Conservation (phyloP, 2,888 invertebrate genomes). For the Pristionchus entomophagus region DNA sequence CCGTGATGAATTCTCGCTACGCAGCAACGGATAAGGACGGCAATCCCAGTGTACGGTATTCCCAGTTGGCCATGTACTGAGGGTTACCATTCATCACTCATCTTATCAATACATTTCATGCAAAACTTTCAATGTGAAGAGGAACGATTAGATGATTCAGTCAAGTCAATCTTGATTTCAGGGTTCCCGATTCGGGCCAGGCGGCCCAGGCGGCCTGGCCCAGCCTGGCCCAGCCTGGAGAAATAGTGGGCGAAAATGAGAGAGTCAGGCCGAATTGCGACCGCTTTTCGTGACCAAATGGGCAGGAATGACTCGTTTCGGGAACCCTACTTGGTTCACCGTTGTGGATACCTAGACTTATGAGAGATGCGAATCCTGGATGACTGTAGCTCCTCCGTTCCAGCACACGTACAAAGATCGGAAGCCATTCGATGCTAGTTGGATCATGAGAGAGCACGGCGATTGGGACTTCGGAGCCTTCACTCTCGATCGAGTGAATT, state of each 20-base stretch:
- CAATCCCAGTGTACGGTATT: not conserved
- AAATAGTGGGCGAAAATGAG: no score
- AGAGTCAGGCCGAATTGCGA: no score
- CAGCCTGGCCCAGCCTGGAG: not conserved
- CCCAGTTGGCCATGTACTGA: no score
- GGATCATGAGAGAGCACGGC: not conserved
- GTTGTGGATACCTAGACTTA: no score
- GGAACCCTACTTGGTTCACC: not conserved
- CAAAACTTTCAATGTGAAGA: no score
- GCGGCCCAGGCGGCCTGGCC: no score
- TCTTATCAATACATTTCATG: no score
- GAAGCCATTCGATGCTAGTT: not conserved
- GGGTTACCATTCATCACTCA: no score
- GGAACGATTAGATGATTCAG: not conserved
- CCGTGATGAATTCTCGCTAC: slow-evolving; percentile 30
- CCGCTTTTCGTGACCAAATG: no score
- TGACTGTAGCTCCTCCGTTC: no score
- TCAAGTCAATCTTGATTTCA: not conserved
- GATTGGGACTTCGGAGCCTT: not conserved
- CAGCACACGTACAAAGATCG: not conserved
- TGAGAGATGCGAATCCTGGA: no score
- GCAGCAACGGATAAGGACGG: not conserved
- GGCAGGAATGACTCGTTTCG: not conserved
- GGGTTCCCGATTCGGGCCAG: no score
- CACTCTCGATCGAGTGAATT: not conserved